A percentile compares a stretch with the other conserved stretches of the same genome.
These are phyloP conservation scores for Mesoligia furuncula DNA, from an alignment of 2,888 invertebrate species.

Conservation along the genomic window DNA sequence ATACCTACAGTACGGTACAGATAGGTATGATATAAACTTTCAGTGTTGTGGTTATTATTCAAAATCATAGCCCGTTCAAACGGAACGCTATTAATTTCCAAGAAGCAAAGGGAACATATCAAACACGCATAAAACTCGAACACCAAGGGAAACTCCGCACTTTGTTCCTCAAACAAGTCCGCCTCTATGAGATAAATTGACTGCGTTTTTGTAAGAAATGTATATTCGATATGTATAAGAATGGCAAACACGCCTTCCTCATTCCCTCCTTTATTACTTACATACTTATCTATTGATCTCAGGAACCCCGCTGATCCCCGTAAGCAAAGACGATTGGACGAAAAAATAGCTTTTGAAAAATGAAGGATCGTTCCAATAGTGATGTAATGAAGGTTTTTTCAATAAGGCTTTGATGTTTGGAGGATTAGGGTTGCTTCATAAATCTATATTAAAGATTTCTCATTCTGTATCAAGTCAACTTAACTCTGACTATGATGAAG, in stretches of 20 bases:
- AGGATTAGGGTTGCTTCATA: slow-evolving; percentile 30
- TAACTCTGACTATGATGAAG: neutral
- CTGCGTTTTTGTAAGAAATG: slow-evolving; percentile 57
- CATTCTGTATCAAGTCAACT: neutral
- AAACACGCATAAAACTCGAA: slow-evolving; percentile 33
- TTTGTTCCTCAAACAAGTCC: slow-evolving; percentile 46
- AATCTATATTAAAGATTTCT: slow-evolving; percentile 20
- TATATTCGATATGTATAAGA: slow-evolving; percentile 50
- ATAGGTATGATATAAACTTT: neutral
- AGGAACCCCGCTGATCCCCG: slow-evolving; percentile 39
- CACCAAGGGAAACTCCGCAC: slow-evolving; percentile 28
- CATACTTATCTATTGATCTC: slow-evolving; percentile 54
- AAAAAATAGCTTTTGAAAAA: slow-evolving; percentile 54
- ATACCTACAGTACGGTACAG: neutral
- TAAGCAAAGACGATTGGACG: slow-evolving; percentile 44
- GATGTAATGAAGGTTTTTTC: slow-evolving; percentile 42
- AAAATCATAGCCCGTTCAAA: slow-evolving; percentile 10
- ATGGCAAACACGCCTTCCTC: slow-evolving; percentile 42
- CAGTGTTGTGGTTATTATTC: neutral
- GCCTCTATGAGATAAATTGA: slow-evolving; percentile 50
- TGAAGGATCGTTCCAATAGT: slow-evolving; percentile 35
- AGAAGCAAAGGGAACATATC: slow-evolving; percentile 18
- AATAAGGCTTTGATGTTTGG: slow-evolving; percentile 17
- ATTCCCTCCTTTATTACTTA: slow-evolving; percentile 57
- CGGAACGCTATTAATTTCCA: slow-evolving; percentile 6